Evolutionary conservation across 1,140 invertebrate species (phyloP), one percentile per base, ranked within the genome.

Genomic region (Ridgeia piscesae): DNA sequence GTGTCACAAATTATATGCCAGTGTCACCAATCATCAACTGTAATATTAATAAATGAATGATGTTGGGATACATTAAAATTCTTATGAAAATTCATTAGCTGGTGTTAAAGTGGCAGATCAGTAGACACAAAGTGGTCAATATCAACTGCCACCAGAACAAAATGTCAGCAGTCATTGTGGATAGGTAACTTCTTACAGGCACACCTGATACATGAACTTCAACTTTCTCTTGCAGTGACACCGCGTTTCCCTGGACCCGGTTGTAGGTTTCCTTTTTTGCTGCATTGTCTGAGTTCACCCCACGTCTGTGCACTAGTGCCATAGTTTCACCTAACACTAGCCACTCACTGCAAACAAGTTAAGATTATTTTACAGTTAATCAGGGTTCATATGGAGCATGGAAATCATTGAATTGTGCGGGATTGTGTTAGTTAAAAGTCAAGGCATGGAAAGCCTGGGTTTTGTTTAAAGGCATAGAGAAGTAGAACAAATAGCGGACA

Each of bases 161-260:
- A 77, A 31, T 77, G 17, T 77, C 17, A 27, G 27, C 17, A 77
- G 58, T 77, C 58, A 77, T 1, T 77, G 11, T 77, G 58, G 58
- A 21, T 31, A 77, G 58, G 11, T 77, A 77, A 77, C 58, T 27
- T 77, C 42, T 6, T 42, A 42, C 42, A 77, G 58, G 58, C 11
- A 9, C 58, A 31, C 58, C 11, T 17, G 58, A 77, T 21, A 77
- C 27, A 77, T 77, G 58, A 6, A 77, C 27, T 0, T 17, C 58
- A 77, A 77, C 58, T 77, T 77, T 77, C 58, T 77, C 58, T 77
- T 77, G 58, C 58, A 77, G 58, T 77, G 58, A 77, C 58, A 77
- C 58, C 27, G 58, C 58, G 27, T 77, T 77, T 77, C 58, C 58
- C 8, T 77, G 58, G 58, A 77, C 58, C 6, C 58, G 27, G 58